Evolutionary conservation across 2,888 invertebrate genomes (phyloP).

Genomic region (Acronicta aceris): DNA sequence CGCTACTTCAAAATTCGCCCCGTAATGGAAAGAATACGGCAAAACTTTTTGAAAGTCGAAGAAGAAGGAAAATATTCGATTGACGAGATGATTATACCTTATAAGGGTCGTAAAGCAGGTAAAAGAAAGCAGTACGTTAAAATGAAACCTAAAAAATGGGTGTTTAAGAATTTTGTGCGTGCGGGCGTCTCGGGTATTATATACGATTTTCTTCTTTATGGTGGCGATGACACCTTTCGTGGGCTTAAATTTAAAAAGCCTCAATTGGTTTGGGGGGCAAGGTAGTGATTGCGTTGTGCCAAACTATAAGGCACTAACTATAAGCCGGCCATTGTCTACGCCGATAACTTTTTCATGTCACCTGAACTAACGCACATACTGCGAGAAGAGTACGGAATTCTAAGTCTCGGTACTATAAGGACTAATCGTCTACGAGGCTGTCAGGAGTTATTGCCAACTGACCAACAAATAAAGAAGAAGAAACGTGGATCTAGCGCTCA

Average conservation of each 20-base stretch:
- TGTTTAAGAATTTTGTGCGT: background rate
- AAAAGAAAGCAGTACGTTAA: slow-evolving; percentile 10
- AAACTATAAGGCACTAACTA: slow-evolving; percentile 46
- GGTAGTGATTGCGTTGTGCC: slow-evolving; percentile 47
- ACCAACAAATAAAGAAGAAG: slow-evolving; percentile 19
- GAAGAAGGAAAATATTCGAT: slow-evolving; percentile 42
- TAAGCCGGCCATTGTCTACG: background rate
- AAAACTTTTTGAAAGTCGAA: slow-evolving; percentile 43
- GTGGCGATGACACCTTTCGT: slow-evolving; percentile 29
- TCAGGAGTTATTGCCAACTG: slow-evolving; percentile 17
- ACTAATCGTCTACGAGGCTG: slow-evolving; percentile 16
- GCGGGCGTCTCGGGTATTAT: background rate
- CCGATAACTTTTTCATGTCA: background rate
- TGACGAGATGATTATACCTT: slow-evolving; percentile 61
- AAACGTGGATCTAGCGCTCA: slow-evolving; percentile 5
- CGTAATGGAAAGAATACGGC: slow-evolving; percentile 32
- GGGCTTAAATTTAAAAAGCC: slow-evolving; percentile 43
- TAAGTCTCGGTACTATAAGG: background rate
- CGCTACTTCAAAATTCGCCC: slow-evolving; percentile 40
- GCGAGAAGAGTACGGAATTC: background rate
- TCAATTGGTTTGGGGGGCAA: slow-evolving; percentile 51
- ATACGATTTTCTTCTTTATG: background rate
- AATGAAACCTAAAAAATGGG: slow-evolving; percentile 56
- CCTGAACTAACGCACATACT: background rate
- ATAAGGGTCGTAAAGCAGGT: slow-evolving; percentile 29